Conservation (phyloP, 30 jellyfish, hydroid and myxozoan species). For the Mastigias papua region DNA sequence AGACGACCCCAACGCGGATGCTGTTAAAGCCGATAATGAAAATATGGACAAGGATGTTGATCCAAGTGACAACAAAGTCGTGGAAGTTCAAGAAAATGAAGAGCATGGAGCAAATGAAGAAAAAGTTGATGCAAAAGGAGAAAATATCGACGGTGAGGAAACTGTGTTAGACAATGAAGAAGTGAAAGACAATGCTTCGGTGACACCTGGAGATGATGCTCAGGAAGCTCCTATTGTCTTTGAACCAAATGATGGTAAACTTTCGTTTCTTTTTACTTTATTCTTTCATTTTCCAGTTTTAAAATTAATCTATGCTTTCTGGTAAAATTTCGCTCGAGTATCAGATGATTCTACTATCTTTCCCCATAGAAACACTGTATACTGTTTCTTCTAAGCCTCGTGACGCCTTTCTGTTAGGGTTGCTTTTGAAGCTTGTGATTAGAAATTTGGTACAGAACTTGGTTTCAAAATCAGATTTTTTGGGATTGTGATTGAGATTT, state of each 20-base stretch:
- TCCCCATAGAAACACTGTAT: no score
- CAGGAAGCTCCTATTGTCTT: background rate
- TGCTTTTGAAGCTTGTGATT: no score
- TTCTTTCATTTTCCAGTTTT: no score
- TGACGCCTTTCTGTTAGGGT: no score
- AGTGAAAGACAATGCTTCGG: background rate
- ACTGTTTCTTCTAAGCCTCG: no score
- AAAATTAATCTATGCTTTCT: no score
- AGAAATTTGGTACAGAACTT: no score
- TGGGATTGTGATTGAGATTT: no score
- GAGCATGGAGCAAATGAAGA: background rate
- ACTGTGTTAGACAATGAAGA: conserved; percentile 4
- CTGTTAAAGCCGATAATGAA: background rate
- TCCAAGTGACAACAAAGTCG: background rate
- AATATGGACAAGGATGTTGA: background rate
- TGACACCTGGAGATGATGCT: background rate
- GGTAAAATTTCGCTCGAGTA: no score
- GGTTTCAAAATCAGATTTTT: no score
- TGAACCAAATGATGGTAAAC: conserved; percentile 1
- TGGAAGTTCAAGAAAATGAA: conserved; percentile 4
- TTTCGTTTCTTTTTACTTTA: background rate
- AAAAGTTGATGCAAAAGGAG: conserved; percentile 2
- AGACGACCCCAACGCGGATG: no score
- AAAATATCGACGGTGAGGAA: conserved; percentile 10
- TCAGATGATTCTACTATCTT: no score